phyloP scores from a whole-genome alignment of 2,797 vertebrate species.

The Rallus crepitans region DNA sequence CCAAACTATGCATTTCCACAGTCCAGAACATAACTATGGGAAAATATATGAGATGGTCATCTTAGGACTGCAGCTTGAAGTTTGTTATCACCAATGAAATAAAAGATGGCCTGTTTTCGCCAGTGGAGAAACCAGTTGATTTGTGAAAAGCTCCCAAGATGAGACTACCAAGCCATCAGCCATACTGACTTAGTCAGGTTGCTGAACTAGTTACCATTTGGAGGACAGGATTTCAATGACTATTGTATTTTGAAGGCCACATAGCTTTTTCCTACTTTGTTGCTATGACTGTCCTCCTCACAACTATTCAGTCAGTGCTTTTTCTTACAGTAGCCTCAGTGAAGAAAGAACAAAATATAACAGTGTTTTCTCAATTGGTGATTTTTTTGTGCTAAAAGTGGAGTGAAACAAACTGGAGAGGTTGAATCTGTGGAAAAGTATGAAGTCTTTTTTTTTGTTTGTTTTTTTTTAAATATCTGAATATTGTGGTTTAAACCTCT shows the following conservation, averaged over 20 bases:
- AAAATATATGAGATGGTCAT: slow-evolving; percentile 8
- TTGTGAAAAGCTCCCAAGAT: background rate
- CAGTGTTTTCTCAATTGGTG: background rate
- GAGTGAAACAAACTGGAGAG: background rate
- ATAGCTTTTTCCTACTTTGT: background rate
- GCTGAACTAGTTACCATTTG: background rate
- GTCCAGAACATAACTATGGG: slow-evolving; percentile 6
- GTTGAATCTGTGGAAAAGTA: background rate
- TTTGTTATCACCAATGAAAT: slow-evolving; percentile 7
- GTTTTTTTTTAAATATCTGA: background rate
- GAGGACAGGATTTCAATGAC: background rate
- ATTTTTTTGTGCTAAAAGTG: background rate
- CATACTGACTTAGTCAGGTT: background rate
- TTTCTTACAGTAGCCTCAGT: background rate
- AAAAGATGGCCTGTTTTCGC: slow-evolving; percentile 25
- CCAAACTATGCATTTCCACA: background rate
- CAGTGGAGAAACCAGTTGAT: background rate
- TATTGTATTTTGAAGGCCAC: background rate
- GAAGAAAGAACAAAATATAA: background rate
- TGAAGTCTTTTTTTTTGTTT: background rate
- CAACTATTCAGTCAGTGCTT: background rate
- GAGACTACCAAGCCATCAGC: background rate
- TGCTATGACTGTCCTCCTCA: background rate
- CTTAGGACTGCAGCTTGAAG: slow-evolving; percentile 22
- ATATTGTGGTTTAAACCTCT: background rate